Evolutionary conservation across 2,888 invertebrate genomes (phyloP).

Genomic region (Tineola bisselliella): DNA sequence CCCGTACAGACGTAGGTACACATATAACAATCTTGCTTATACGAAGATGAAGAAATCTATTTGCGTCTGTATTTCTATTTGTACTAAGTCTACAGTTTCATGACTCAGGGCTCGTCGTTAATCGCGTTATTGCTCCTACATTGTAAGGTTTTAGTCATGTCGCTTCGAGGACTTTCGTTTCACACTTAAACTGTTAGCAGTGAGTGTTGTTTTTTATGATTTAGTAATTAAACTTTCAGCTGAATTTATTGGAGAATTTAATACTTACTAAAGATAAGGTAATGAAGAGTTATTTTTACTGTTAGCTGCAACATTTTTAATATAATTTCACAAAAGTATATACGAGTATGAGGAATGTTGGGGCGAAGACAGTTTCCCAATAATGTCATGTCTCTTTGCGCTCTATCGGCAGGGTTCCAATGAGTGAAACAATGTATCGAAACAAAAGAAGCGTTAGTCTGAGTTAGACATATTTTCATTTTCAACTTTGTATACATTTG

Average conservation of each 20-base stretch:
- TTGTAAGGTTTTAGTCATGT: background rate
- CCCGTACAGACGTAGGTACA: conserved; percentile 13
- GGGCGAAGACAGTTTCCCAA: background rate
- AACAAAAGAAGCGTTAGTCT: too few relatives aligned
- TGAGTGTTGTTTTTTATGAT: background rate
- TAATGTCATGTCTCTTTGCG: background rate
- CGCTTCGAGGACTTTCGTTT: background rate
- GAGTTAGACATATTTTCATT: background rate
- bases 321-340: too few relatives aligned
- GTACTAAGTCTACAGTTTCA: background rate
- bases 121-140: background rate
- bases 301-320: too few relatives aligned
- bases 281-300: too few relatives aligned
- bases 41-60: background rate
- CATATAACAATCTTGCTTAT: background rate
- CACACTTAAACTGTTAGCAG: background rate
- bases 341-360: background rate
- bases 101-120: background rate
- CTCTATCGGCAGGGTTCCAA: background rate
- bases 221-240: background rate
- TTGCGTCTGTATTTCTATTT: background rate
- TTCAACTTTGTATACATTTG: background rate
- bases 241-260: background rate
- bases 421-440: background rate
- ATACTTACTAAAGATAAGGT: background rate